phyloP scores from a whole-genome alignment of 2,888 invertebrate genomes.

The Slavum lentiscoides region DNA sequence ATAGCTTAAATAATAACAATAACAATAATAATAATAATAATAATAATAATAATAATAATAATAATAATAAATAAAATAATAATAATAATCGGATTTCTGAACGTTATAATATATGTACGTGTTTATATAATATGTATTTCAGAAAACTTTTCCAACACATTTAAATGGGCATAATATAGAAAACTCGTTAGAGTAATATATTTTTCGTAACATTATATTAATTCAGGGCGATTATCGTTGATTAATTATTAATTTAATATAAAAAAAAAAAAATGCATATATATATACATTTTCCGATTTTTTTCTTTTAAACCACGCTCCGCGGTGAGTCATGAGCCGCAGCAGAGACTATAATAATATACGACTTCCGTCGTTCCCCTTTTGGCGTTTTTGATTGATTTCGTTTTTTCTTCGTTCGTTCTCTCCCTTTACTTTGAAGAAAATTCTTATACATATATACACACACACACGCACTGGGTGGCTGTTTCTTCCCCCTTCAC shows the following conservation, averaged over 20 bases:
- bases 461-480: constrained; percentile 38
- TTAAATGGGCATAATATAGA: too few species aligned
- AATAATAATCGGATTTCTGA: too few species aligned
- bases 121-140: too few species aligned
- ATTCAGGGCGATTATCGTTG: background rate
- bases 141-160: too few species aligned
- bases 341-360: background rate
- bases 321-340: constrained; percentile 21
- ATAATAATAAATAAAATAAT: too few species aligned
- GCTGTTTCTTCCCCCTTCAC: constrained; percentile 23
- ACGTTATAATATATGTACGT: too few species aligned
- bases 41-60: too few species aligned
- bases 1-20: too few species aligned
- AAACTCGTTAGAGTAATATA: too few species aligned
- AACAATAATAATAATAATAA: too few species aligned
- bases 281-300: background rate
- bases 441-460: background rate
- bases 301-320: background rate
- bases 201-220: too few species aligned
- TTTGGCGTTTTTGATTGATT: constrained; percentile 39
- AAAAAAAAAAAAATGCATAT: background rate
- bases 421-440: constrained; percentile 21
- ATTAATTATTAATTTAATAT: background rate
- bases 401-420: background rate
- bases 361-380: constrained; percentile 3